These are phyloP conservation scores for Heliconius hortense DNA, from an alignment of 2,888 invertebrate species.

Conservation along the genomic window DNA sequence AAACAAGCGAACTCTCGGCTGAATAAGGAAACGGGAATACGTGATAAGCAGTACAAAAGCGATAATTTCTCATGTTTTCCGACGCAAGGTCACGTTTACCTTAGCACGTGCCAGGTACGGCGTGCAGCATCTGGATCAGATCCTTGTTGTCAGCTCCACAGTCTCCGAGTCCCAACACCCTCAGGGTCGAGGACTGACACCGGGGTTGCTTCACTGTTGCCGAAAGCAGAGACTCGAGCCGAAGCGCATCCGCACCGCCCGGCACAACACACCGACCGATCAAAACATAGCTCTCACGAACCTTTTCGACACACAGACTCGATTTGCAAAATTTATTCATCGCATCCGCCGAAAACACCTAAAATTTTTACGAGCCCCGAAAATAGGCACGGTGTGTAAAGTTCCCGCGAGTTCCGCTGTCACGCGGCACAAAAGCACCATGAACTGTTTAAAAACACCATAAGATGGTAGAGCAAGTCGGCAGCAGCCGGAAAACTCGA, in stretches of 20 bases:
- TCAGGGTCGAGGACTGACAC: conserved; percentile 45
- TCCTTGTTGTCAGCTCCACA: conserved; percentile 49
- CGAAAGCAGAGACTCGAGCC: conserved; percentile 57
- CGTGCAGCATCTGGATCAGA: conserved; percentile 51
- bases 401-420: conserved; percentile 57
- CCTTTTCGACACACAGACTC: conserved; percentile 78
- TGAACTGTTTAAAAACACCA: conserved; percentile 73
- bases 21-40: conserved; percentile 40
- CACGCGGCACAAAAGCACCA: conserved; percentile 68
- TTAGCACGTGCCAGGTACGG: conserved; percentile 65
- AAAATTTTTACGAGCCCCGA: conserved; percentile 72
- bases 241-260: conserved; percentile 66
- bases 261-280: conserved; percentile 74
- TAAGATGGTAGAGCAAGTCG: conserved; percentile 63
- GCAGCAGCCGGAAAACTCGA: conserved; percentile 72
- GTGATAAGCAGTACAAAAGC: conserved; percentile 47
- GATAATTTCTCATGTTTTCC: conserved; percentile 39
- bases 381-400: conserved; percentile 58
- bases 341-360: conserved; percentile 79
- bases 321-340: conserved; percentile 81
- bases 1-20: conserved; percentile 35
- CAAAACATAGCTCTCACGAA: conserved; percentile 78
- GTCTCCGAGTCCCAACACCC: conserved; percentile 49
- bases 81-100: conserved; percentile 64
- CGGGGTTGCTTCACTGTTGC: conserved; percentile 62